Evolutionary conservation across 2,797 vertebrate genomes (phyloP).

Genomic region (Chrosomus eos): DNA sequence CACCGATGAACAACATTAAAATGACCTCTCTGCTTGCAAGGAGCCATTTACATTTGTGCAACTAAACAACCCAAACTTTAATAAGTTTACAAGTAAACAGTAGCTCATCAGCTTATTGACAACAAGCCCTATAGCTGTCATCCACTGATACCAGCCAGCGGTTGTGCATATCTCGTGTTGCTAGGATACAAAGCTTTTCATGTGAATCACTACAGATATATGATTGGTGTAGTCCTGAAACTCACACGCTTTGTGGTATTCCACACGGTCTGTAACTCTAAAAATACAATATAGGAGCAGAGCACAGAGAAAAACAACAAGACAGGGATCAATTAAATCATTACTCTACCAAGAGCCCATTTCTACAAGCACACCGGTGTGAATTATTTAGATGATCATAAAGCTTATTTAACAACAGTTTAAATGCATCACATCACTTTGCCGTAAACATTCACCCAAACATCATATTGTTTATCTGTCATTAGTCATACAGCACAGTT

Average conservation of each 20-base stretch:
- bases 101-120: constrained; percentile 59
- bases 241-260: constrained; percentile 67
- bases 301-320: constrained; percentile 56
- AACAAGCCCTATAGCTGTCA: constrained; percentile 52
- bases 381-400: not conserved
- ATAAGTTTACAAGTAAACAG: constrained; percentile 64
- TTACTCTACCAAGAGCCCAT: not conserved
- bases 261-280: constrained; percentile 67
- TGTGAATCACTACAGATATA: constrained; percentile 64
- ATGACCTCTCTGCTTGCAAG: constrained; percentile 57
- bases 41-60: constrained; percentile 14
- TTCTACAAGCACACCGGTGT: not conserved
- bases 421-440: constrained; percentile 26
- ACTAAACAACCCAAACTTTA: constrained; percentile 57
- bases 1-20: constrained; percentile 52
- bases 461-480: not conserved
- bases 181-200: constrained; percentile 73
- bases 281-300: constrained; percentile 70
- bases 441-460: not conserved
- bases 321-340: constrained; percentile 27
- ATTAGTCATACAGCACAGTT: not conserved
- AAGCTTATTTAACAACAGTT: constrained; percentile 14
- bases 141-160: constrained; percentile 51
- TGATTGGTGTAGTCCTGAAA: constrained; percentile 69
- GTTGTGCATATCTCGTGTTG: constrained; percentile 65